A percentile compares a stretch with the other conserved stretches of the same genome.
These are phyloP conservation scores for Philotrypesis tridentata DNA, from an alignment of 1,140 invertebrate species.

Conservation along the genomic window DNA sequence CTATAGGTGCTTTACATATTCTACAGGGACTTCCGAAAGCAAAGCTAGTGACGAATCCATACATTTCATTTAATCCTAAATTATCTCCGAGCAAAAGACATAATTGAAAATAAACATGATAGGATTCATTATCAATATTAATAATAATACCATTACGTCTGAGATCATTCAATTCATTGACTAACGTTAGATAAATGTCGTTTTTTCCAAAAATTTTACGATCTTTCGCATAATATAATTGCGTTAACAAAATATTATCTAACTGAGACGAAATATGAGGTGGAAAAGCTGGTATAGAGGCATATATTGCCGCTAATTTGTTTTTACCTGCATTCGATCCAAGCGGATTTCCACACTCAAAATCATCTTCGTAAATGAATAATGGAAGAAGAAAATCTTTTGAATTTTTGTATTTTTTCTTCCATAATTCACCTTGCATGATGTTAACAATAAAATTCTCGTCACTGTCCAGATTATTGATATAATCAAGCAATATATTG, in stretches of 20 bases:
- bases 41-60: conserved; percentile 43
- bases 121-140: background rate
- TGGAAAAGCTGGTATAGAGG: conserved; percentile 40
- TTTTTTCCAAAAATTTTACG: conserved; percentile 33
- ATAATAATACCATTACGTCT: conserved; percentile 24
- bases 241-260: conserved; percentile 29
- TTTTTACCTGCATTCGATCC: conserved; percentile 9
- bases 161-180: conserved; percentile 39
- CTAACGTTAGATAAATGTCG: conserved; percentile 4
- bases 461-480: background rate
- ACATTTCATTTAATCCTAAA: conserved; percentile 40
- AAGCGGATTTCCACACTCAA: conserved; percentile 19
- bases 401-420: background rate
- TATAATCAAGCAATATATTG: background rate
- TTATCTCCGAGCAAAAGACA: conserved; percentile 24
- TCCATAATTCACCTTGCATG: conserved; percentile 22
- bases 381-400: conserved; percentile 2
- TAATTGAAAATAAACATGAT: conserved; percentile 42
- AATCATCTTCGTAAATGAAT: conserved; percentile 18
- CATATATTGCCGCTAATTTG: conserved; percentile 12
- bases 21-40: conserved; percentile 22
- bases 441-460: background rate
- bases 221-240: conserved; percentile 27
- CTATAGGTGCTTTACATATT: conserved; percentile 30
- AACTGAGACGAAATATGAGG: conserved; percentile 33